Base-by-base conservation (phyloP, 2,113 vertebrate genomes). In the Albula glossodonta region DNA sequence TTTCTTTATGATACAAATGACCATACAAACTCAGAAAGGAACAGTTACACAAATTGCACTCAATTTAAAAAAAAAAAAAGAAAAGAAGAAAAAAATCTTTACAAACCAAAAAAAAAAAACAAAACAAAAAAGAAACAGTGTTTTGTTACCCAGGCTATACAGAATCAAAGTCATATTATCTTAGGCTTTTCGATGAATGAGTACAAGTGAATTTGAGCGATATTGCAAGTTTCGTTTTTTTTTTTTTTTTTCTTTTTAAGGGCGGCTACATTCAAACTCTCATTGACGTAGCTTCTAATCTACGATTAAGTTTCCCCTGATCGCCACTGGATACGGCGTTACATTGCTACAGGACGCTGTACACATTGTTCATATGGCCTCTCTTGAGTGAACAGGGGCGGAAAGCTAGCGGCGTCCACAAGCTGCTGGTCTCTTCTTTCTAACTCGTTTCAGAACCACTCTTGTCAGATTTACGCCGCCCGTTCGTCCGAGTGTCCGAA, bases 21-120 rank as follows among this genome's bases (percentile, higher is more conserved):
- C 85, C 88, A 90, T 89, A 51, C 87, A 81, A 91, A 89, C 86
- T 74, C n/a, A 74, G 70, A 92, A 86, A 17, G 51, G 89, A 86
- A 89, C 84, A 91, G 89, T 19, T 84, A 89, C 93, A 93, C 85
- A 89, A 90, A 84, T 78, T 77, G 93, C 86, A 82, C 41, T 12
- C 8, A 83, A 22, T 63, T 2, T 25, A 31, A 8, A 31, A 74
- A 3, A 60, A 83, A 82, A 82, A 63, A 10, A 56, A n/a, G n/a
- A n/a, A 87, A 88, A 60, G 88, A 90, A 81, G 90, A 90, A 89
- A 74, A n/a, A 82, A 87, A 81, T 81, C 89, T 87, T 88, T 89
- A 88, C 83, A 88, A 90, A 92, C 85, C 63, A 89, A 88, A 87
- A 78, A 81, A 85, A 83, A 91, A 56, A 41, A 41, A 41, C 1